A percentile compares a stretch with the other conserved stretches of the same genome.
Evolutionary conservation across 2,888 invertebrate genomes (phyloP).

Genomic region (Epinotia brunnichana): DNA sequence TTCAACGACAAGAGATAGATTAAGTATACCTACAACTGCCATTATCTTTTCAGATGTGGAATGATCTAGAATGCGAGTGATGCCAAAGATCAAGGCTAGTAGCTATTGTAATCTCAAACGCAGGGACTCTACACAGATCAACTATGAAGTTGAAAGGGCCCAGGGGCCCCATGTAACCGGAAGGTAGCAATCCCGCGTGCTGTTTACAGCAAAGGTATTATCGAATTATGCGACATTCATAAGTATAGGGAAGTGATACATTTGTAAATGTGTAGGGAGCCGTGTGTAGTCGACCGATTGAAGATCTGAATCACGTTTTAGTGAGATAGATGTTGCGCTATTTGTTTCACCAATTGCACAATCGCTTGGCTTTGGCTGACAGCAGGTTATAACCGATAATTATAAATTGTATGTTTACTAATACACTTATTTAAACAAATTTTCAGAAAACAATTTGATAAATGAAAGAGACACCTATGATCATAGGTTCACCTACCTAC

Average conservation of each 20-base stretch:
- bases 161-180: slow-evolving; percentile 62
- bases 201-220: slow-evolving; percentile 66
- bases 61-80: slow-evolving; percentile 48
- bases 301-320: slow-evolving; percentile 13
- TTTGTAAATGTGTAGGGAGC: slow-evolving; percentile 15
- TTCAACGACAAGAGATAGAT: slow-evolving; percentile 11
- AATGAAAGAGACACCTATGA: too few species aligned
- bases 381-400: too few species aligned
- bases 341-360: background rate
- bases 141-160: slow-evolving; percentile 54
- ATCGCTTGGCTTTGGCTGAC: background rate
- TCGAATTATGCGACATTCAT: slow-evolving; percentile 63
- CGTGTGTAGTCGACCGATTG: background rate
- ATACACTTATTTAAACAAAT: too few species aligned
- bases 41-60: slow-evolving; percentile 35
- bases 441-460: too few species aligned
- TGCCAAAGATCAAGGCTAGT: slow-evolving; percentile 25
- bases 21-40: background rate
- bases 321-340: background rate
- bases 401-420: background rate
- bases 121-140: slow-evolving; percentile 44
- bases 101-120: slow-evolving; percentile 31
- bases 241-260: slow-evolving; percentile 44
- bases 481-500: too few species aligned
- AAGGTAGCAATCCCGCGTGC: slow-evolving; percentile 64